These are phyloP conservation scores for Ascaphus truei DNA, from an alignment of 2,113 vertebrate species.

Conservation along the genomic window DNA sequence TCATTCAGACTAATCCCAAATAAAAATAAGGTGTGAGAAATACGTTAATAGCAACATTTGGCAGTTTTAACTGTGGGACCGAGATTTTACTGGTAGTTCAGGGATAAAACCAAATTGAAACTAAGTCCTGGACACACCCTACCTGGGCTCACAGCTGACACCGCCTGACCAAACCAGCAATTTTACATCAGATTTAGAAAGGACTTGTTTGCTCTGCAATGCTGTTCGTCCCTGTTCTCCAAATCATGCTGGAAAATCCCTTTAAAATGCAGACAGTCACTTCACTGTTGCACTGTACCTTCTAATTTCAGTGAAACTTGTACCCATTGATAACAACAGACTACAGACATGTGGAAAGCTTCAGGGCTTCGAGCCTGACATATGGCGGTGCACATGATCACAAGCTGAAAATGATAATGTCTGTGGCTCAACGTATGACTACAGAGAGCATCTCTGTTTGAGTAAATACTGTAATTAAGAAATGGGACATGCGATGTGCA, in stretches of 20 bases:
- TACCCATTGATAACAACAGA: not conserved
- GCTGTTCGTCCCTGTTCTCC: not conserved
- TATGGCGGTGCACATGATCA: slow-evolving; percentile 15
- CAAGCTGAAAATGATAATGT: slow-evolving; percentile 3
- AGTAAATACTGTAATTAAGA: not conserved
- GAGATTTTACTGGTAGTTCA: too few relatives aligned
- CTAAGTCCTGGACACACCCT: not conserved
- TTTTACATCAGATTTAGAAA: not conserved
- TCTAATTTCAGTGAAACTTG: not conserved
- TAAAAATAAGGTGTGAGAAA: not conserved
- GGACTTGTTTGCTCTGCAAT: not conserved
- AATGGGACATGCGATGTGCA: not conserved
- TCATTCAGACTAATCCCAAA: not conserved
- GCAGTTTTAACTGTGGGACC: not conserved
- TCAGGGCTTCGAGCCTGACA: not conserved
- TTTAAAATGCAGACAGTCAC: not conserved
- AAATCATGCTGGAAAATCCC: too few relatives aligned
- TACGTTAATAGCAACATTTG: too few relatives aligned
- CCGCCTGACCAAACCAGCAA: not conserved
- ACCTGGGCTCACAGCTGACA: not conserved
- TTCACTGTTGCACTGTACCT: not conserved
- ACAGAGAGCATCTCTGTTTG: not conserved
- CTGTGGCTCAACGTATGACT: not conserved
- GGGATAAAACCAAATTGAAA: not conserved
- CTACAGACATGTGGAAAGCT: not conserved